A percentile compares a stretch with the other conserved stretches of the same genome.
Conservation (phyloP, 2,113 vertebrate species). For the Mugil cephalus region DNA sequence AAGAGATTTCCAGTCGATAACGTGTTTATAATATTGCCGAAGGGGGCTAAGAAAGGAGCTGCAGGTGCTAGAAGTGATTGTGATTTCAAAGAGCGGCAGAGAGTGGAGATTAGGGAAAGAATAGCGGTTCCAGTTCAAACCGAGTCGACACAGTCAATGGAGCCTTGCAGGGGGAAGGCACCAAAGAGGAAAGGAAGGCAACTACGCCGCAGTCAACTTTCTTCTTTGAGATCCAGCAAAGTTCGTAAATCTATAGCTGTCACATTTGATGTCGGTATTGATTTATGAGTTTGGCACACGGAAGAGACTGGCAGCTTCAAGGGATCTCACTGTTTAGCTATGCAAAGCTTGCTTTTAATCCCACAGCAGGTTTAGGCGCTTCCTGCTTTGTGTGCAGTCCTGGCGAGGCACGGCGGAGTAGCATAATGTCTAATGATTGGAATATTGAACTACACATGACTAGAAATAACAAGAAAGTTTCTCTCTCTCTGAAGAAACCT, state of each 20-base stretch:
- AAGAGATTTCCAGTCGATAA: constrained; percentile 73
- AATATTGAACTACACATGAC: constrained; percentile 78
- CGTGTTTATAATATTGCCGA: constrained; percentile 73
- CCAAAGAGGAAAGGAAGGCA: constrained; percentile 42
- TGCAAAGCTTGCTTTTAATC: constrained; percentile 83
- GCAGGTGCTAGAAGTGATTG: constrained; percentile 62
- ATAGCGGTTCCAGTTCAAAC: constrained; percentile 59
- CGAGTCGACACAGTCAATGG: constrained; percentile 59
- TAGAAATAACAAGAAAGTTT: constrained; percentile 74
- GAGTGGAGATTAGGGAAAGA: constrained; percentile 54
- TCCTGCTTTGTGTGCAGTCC: constrained; percentile 77
- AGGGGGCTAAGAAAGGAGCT: constrained; percentile 34
- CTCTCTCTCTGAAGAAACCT: constrained; percentile 26
- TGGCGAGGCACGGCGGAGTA: constrained; percentile 61
- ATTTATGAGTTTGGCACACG: constrained; percentile 72
- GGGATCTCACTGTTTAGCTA: constrained; percentile 77
- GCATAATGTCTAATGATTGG: constrained; percentile 80
- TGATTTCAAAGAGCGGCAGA: constrained; percentile 60
- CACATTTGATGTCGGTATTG: constrained; percentile 80
- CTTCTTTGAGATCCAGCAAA: constrained; percentile 57
- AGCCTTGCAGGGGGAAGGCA: constrained; percentile 36
- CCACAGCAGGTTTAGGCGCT: constrained; percentile 74
- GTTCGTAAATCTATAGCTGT: constrained; percentile 77
- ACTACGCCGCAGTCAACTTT: constrained; percentile 69
- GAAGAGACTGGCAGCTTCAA: constrained; percentile 73